phyloP scores from a whole-genome alignment of 2,797 vertebrate genomes.

The Cuculus canorus region DNA sequence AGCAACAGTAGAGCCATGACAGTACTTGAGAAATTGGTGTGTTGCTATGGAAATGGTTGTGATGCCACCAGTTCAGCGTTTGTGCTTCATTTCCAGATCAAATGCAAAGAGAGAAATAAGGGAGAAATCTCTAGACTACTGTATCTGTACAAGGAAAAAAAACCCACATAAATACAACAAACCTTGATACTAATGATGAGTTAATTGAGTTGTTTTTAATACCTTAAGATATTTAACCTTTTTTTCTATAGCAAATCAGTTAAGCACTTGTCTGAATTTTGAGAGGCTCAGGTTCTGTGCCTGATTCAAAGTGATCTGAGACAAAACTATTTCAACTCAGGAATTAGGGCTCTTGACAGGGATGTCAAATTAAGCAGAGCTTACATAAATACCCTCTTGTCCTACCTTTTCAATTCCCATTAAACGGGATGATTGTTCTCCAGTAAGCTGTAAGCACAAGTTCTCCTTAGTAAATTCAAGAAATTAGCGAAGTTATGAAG shows the following conservation, averaged over 20 bases:
- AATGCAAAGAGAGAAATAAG: background rate
- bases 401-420: background rate
- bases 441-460: background rate
- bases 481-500: background rate
- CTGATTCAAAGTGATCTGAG: background rate
- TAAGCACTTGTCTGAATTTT: background rate
- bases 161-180: background rate
- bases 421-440: background rate
- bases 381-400: background rate
- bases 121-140: background rate
- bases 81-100: background rate
- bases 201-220: background rate
- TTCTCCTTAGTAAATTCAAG: background rate
- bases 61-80: background rate
- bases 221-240: background rate
- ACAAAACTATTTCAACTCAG: background rate
- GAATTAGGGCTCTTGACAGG: background rate
- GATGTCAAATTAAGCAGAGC: background rate
- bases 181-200: background rate
- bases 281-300: background rate
- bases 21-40: background rate
- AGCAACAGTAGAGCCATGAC: background rate
- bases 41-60: constrained; percentile 49
- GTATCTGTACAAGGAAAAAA: background rate
- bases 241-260: background rate